phyloP scores from a whole-genome alignment of 1,140 invertebrate genomes.

The Rhopalosiphum maidis region DNA sequence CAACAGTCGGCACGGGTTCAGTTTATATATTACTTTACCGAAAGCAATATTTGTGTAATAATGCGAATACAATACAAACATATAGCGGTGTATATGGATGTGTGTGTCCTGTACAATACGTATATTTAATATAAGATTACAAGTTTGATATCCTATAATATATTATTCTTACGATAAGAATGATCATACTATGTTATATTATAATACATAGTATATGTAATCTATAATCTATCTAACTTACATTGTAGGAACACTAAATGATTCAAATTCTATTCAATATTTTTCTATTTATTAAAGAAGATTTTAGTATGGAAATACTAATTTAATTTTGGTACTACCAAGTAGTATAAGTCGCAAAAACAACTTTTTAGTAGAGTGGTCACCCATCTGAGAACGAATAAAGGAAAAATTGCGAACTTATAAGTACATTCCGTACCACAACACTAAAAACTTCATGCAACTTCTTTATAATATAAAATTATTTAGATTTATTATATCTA shows the following conservation, averaged over 20 bases:
- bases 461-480: not conserved
- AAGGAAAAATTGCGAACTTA: not conserved
- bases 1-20: not conserved
- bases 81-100: not conserved
- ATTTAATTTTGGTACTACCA: no score
- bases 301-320: no score
- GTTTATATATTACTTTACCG: not conserved
- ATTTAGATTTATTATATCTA: not conserved
- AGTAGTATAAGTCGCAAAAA: no score
- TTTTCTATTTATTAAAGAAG: no score
- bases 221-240: no score
- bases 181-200: no score
- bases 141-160: not conserved
- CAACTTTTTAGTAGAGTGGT: no score
- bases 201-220: no score
- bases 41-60: slow-evolving; percentile 6
- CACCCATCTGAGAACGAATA: no score
- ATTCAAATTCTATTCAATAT: no score
- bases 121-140: not conserved
- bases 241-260: no score
- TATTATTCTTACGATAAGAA: no score
- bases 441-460: not conserved
- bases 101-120: not conserved
- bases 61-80: not conserved
- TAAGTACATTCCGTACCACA: not conserved